Base-by-base conservation (phyloP, 2,888 invertebrate genomes). In the Dioctria linearis region DNA sequence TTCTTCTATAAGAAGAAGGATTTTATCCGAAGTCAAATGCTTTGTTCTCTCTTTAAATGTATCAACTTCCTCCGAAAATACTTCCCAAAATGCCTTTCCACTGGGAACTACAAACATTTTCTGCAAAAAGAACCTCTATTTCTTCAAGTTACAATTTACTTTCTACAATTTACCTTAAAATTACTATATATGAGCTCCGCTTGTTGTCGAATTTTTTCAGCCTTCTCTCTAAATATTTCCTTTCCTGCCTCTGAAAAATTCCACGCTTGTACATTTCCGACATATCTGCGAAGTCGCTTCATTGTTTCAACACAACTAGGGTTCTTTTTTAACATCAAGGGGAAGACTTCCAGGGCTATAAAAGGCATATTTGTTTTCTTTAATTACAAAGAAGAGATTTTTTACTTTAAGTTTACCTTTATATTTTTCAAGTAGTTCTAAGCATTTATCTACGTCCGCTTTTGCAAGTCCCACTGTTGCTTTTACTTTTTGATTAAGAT, bases 271-370 rank as follows among this genome's bases (percentile, higher is more conserved):
- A 93, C 89, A 88, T 96, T 96, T 5, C 96, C 96, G 54, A 95
- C 93, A 87, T 96, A 96, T 65, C 93, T 92, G 13, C 94, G 90
- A 87, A 95, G 90, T 81, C 94, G 92, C 84, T 94, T 93, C 76
- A 96, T 91, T 0, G 95, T 95, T 85, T 95, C 94, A 66, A 96
- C 91, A 83, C 94, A 92, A 66, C 93, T 92, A 0, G 95, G 94
- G 89, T 96, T 95, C 84, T 96, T 96, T 80, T 95, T 91, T 61
- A 97, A 87, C 94, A 95, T 95, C 39, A 95, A 88, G 0, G 93
- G 92, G 82, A 93, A 93, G 5, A 89, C 69, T 67, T 87, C 86
- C 9, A 88, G 83, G 3, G 87, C 86, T 83, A 40, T 13, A 80
- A 80, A 71, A 25, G n/a, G 0, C 2, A 49, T 37, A 39, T 49